Conservation (phyloP, 2,113 vertebrate species). For the Typhlomys cinereus region DNA sequence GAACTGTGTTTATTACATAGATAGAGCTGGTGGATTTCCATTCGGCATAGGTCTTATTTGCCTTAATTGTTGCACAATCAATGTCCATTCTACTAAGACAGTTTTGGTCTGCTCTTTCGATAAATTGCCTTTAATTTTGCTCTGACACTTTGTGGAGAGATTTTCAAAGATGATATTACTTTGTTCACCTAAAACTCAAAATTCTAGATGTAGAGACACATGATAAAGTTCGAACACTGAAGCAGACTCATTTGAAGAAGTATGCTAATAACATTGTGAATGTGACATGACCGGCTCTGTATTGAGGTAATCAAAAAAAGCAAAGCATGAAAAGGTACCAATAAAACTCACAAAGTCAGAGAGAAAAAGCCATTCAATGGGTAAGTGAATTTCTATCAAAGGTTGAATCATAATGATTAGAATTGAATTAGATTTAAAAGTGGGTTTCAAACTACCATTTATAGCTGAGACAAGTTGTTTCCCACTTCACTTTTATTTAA, state of each 20-base stretch:
- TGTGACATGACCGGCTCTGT: background rate
- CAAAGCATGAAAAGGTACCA: background rate
- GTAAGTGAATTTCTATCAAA: constrained; percentile 41
- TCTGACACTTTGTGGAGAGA: constrained; percentile 53
- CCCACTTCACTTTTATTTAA: constrained; percentile 45
- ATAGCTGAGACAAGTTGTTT: constrained; percentile 36
- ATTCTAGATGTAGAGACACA: constrained; percentile 22
- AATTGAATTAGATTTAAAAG: constrained; percentile 52
- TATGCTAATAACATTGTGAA: background rate
- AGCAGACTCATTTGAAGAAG: constrained; percentile 28
- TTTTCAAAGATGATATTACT: constrained; percentile 58
- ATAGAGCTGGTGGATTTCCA: constrained; percentile 45
- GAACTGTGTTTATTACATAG: background rate
- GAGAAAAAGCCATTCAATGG: constrained; percentile 8
- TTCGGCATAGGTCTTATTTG: constrained; percentile 46
- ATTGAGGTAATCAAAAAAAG: constrained; percentile 45
- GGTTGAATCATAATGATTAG: constrained; percentile 24
- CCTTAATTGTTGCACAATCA: constrained; percentile 70
- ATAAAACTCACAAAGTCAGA: background rate
- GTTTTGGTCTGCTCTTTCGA: constrained; percentile 19
- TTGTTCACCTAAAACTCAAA: constrained; percentile 47
- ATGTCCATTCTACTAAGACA: constrained; percentile 59
- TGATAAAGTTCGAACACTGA: constrained; percentile 12
- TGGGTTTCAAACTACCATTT: constrained; percentile 24
- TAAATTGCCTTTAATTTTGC: constrained; percentile 71